Percentiles rank a stretch among this genome's conserved stretches.
Evolutionary conservation across 1,140 invertebrate genomes (phyloP).

Genomic region (Calliopsis andreniformis): DNA sequence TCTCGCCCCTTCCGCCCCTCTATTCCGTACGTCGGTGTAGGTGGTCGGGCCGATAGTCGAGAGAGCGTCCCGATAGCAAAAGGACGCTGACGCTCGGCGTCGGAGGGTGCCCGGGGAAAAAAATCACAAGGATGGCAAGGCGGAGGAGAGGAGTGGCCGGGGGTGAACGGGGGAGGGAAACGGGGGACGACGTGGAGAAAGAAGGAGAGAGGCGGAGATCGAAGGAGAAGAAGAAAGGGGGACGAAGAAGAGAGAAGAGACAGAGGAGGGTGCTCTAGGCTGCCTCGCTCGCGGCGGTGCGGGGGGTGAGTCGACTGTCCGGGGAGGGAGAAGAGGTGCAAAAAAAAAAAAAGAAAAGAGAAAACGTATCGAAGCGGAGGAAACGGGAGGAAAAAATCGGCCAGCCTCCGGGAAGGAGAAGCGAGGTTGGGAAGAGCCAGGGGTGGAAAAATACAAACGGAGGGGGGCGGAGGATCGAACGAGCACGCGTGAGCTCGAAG

Average conservation of each 20-base stretch:
- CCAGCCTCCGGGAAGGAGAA: conserved; percentile 66
- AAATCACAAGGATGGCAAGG: conserved; percentile 61
- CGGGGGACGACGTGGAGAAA: background rate
- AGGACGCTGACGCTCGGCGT: conserved; percentile 68
- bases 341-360: no score
- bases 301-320: conserved; percentile 34
- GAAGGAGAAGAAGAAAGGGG: conserved; percentile 45
- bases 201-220: conserved; percentile 14
- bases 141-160: conserved; percentile 57
- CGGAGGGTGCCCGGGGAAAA: conserved; percentile 66
- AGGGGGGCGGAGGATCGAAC: conserved; percentile 52
- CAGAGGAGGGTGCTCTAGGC: conserved; percentile 50
- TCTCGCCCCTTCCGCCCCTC: conserved; percentile 1
- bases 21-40: conserved; percentile 50
- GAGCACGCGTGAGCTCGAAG: conserved; percentile 29
- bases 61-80: conserved; percentile 72
- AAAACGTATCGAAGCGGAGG: conserved; percentile 75
- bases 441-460: conserved; percentile 57
- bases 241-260: conserved; percentile 35
- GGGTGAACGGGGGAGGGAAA: background rate
- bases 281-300: conserved; percentile 20
- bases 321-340: conserved; percentile 68
- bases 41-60: conserved; percentile 68
- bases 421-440: conserved; percentile 56
- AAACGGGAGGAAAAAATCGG: conserved; percentile 78